Evolutionary conservation across 2,888 invertebrate genomes (phyloP), one percentile per base, ranked within the genome.

Genomic region (Ptychoptera albimana): DNA sequence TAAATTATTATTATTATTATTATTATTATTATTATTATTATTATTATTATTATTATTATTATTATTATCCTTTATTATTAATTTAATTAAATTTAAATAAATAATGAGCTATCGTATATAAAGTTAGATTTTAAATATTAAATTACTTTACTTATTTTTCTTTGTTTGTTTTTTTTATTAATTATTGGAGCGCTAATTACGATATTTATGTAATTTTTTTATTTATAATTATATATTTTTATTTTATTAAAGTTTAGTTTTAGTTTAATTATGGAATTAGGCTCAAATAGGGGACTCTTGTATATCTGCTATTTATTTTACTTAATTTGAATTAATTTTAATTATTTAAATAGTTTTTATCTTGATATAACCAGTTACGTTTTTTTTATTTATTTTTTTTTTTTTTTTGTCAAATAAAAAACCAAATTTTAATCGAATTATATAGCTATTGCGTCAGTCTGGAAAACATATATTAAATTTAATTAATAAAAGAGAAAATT

Each of bases 161-260:
- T 32, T 32, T 9, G 32, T 32, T 32, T n/a, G 14, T 40, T 31
- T 40, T 40, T 40, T 40, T 40, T 40, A 40, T 40, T 12, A 40
- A 31, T 40, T 40, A 40, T 40, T 40, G 40, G 40, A 40, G 40
- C 40, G 40, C 40, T 40, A 40, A 40, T 40, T 30, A 23, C 23
- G 23, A 23, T 23, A 29, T 39, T 39, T 30, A 16, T 39, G 12
- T 39, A 29, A 14, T n/a, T 11, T 9, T 32, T 32, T 32, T 7
- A 15, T 40, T 40, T 31, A 31, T 40, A 40, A 31, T 31, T 31
- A 32, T 32, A 32, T 11, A n/a, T 32, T 32, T 32, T 32, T n/a
- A 32, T 32, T 32, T 32, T 32, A 11, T 32, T n/a, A n/a, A n/a
- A n/a, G n/a, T n/a, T n/a, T 32, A 11, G 3, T 32, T n/a, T 32